Evolutionary conservation across 2,113 vertebrate genomes (phyloP).

Genomic region (Connochaetes taurinus): DNA sequence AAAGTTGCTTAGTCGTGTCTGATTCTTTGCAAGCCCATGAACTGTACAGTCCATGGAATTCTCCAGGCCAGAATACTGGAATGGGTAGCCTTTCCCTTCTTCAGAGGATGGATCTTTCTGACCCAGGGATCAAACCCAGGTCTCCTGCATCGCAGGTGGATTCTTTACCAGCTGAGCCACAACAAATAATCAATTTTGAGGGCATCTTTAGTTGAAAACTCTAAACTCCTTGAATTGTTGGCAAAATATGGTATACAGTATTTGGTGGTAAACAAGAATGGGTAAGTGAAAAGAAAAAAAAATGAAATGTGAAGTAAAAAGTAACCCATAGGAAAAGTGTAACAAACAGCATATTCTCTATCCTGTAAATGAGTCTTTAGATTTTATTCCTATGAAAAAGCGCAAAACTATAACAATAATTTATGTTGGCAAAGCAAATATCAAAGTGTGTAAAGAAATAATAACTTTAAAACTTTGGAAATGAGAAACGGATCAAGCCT

Average conservation of each 20-base stretch:
- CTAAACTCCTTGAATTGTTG: not conserved
- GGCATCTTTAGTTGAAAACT: not conserved
- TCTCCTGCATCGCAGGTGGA: not conserved
- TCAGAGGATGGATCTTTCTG: not conserved
- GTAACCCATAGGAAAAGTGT: not conserved
- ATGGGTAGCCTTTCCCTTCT: not conserved
- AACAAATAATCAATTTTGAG: not conserved
- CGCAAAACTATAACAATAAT: not conserved
- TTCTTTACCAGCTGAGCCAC: not conserved
- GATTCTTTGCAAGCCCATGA: not conserved
- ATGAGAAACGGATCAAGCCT: not conserved
- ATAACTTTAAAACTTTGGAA: not conserved
- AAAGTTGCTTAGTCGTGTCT: not conserved
- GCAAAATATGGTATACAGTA: not conserved
- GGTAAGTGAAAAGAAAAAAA: not conserved
- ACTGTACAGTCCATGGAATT: not conserved
- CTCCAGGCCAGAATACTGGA: not conserved
- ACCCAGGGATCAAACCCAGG: not conserved
- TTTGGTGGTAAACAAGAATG: not conserved
- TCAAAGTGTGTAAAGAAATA: not conserved
- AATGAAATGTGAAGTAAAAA: not conserved
- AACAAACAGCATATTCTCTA: not conserved
- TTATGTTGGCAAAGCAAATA: not conserved
- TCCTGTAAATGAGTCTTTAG: not conserved
- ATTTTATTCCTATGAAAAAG: not conserved